Conservation (phyloP, 2,888 invertebrate species). For the Sycophila texana region DNA sequence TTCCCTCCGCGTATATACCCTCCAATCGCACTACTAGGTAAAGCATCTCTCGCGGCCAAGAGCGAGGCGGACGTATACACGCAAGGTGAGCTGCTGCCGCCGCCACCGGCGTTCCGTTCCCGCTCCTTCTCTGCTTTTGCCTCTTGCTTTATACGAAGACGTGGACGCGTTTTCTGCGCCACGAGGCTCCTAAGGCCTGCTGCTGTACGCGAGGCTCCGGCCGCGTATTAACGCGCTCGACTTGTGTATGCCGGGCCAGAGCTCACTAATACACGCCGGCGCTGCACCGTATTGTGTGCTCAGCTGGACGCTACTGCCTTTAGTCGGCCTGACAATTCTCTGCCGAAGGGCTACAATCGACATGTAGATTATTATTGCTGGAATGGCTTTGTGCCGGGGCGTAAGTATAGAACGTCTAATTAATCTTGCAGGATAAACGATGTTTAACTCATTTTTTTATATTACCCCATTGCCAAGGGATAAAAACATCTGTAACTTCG, state of each 20-base stretch:
- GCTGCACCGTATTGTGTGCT: neutral
- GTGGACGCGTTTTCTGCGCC: neutral
- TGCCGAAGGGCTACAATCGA: neutral
- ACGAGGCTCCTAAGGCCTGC: neutral
- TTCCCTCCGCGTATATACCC: slow-evolving; percentile 65
- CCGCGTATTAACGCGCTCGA: slow-evolving; percentile 26
- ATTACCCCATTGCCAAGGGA: no score
- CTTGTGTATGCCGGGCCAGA: neutral
- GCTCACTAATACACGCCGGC: neutral
- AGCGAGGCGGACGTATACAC: slow-evolving; percentile 20
- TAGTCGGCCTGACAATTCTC: slow-evolving; percentile 31
- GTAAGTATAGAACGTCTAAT: no score
- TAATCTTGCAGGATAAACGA: no score
- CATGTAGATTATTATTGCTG: no score
- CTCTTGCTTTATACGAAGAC: slow-evolving; percentile 14
- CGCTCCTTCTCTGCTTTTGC: neutral
- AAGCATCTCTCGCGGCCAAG: slow-evolving; percentile 54
- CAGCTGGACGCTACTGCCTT: slow-evolving; percentile 19
- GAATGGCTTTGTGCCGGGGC: neutral
- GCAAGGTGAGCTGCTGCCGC: slow-evolving; percentile 16
- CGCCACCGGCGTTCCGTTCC: slow-evolving; percentile 36
- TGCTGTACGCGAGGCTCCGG: neutral
- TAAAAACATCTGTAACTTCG: no score
- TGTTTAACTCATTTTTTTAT: no score
- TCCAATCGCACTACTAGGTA: slow-evolving; percentile 67